phyloP scores from a whole-genome alignment of 1,140 invertebrate genomes.

The Hylaeus anthracinus region DNA sequence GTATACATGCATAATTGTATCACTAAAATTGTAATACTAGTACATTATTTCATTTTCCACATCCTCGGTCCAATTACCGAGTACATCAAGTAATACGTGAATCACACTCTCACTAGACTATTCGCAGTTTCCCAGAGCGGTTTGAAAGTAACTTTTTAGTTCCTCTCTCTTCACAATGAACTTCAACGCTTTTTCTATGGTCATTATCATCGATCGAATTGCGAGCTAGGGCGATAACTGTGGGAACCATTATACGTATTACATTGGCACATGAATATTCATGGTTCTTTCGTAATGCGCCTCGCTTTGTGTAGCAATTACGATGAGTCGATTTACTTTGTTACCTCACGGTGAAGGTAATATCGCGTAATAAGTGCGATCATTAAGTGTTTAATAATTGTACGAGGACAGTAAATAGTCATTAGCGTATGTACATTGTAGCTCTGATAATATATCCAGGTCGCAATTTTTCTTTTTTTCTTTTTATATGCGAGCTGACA shows the following conservation, averaged over 20 bases:
- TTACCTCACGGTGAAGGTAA: conserved; percentile 26
- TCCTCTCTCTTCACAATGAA: background rate
- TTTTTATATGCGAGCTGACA: background rate
- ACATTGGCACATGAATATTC: background rate
- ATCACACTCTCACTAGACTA: background rate
- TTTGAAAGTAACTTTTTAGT: background rate
- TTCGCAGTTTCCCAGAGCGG: background rate
- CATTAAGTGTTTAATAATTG: conserved; percentile 27
- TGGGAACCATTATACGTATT: conserved; percentile 4
- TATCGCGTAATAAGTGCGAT: conserved; percentile 9
- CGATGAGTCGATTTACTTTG: conserved; percentile 19
- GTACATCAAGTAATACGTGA: background rate
- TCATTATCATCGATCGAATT: conserved; percentile 35
- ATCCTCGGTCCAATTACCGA: no score
- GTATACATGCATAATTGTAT: no score
- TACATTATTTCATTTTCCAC: no score
- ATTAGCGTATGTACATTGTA: background rate
- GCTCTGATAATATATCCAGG: background rate
- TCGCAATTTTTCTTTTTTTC: background rate
- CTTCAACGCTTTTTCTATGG: background rate
- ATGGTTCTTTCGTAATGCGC: conserved; percentile 2
- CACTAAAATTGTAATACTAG: no score
- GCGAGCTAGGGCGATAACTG: background rate
- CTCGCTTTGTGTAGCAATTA: conserved; percentile 14
- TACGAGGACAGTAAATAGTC: background rate